These are phyloP conservation scores for Danionella dracula DNA, from an alignment of 2,797 vertebrate genomes.

Conservation along the genomic window DNA sequence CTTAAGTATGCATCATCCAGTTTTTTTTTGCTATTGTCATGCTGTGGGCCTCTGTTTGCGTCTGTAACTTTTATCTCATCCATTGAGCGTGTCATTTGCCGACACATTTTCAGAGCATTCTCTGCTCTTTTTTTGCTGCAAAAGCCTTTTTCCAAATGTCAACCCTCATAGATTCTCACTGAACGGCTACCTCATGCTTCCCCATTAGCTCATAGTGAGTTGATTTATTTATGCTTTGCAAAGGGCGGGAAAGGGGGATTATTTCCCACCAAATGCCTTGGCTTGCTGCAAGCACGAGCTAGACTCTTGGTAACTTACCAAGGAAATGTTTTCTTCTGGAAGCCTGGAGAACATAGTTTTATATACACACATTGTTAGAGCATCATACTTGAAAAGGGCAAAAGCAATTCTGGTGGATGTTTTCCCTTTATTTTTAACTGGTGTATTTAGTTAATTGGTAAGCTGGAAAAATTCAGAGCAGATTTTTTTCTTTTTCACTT, in stretches of 20 bases:
- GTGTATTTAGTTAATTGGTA: no score
- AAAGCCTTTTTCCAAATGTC: slow-evolving; percentile 54
- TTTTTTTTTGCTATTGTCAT: background rate
- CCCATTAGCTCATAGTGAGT: slow-evolving; percentile 69
- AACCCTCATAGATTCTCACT: slow-evolving; percentile 12
- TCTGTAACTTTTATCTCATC: slow-evolving; percentile 23
- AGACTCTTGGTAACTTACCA: slow-evolving; percentile 48
- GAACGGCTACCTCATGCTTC: slow-evolving; percentile 60
- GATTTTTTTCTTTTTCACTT: no score
- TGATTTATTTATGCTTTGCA: slow-evolving; percentile 76
- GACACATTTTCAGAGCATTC: slow-evolving; percentile 43
- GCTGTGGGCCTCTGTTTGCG: background rate
- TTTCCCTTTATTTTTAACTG: no score
- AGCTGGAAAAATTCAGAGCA: no score
- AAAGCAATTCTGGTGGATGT: background rate
- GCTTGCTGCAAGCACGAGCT: slow-evolving; percentile 60
- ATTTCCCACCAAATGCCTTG: slow-evolving; percentile 73
- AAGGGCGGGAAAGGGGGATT: slow-evolving; percentile 63
- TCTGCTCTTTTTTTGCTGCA: slow-evolving; percentile 54
- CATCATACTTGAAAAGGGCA: background rate
- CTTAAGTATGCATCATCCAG: background rate
- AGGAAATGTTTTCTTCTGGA: slow-evolving; percentile 31
- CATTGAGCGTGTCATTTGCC: slow-evolving; percentile 46
- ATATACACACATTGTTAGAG: background rate
- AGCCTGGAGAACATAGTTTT: background rate